Evolutionary conservation across 2,113 vertebrate genomes (phyloP).

Genomic region (Rhineura floridana): DNA sequence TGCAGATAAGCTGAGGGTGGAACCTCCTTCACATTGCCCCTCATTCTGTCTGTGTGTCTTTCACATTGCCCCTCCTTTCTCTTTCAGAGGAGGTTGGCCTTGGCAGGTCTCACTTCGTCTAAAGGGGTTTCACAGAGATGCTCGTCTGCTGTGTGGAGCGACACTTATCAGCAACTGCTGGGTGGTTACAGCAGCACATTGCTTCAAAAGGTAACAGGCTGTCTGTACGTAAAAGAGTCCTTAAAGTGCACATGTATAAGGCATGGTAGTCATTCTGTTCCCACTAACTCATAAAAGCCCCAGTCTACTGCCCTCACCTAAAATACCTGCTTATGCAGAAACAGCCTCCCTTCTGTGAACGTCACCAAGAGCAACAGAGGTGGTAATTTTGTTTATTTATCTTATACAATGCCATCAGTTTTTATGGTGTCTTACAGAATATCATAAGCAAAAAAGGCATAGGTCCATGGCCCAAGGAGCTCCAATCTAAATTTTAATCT

Average conservation of each 20-base stretch:
- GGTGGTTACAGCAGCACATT: conserved; percentile 89
- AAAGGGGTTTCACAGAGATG: conserved; percentile 75
- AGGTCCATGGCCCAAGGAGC: not conserved
- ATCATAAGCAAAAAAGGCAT: not conserved
- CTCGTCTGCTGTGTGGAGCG: conserved; percentile 85
- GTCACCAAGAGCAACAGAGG: not conserved
- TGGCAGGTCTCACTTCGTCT: conserved; percentile 90
- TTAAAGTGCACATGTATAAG: accelerated
- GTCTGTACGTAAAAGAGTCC: not conserved
- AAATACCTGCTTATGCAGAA: not conserved
- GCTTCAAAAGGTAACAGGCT: conserved; percentile 84
- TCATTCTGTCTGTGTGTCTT: not conserved
- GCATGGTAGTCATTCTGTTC: not conserved
- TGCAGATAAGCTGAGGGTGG: not conserved
- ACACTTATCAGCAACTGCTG: conserved; percentile 90
- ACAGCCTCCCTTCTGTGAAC: not conserved
- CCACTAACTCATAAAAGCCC: not conserved
- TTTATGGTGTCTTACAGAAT: not conserved
- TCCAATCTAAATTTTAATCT: not conserved
- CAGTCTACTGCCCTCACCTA: not conserved
- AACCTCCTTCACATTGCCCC: not conserved
- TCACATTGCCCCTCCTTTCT: conserved; percentile 12
- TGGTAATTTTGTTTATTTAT: not conserved
- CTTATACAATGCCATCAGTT: not conserved
- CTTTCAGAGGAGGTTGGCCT: conserved; percentile 84